Evolutionary conservation across 1,140 invertebrate species (phyloP), one percentile per base, ranked within the genome.

Genomic region (Harlomillsia oculata): DNA sequence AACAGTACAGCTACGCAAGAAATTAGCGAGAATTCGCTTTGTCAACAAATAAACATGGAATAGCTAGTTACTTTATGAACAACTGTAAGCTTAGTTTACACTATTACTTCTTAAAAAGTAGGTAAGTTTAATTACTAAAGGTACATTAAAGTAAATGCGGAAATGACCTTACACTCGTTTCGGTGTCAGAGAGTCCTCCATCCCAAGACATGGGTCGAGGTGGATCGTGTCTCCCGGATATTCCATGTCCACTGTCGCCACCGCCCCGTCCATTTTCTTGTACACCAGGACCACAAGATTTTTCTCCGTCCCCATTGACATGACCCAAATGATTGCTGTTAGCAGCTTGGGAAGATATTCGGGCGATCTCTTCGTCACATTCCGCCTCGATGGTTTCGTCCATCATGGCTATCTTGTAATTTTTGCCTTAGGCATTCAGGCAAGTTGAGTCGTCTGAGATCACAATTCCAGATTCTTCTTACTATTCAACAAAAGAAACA

Each of bases 171-270:
- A 51, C 49, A 20, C 49, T 51, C 28, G 36, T 51, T 28, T 82
- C 81, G 50, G 79, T 77, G 66, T 91, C 87, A 1, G 86, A 89
- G 0, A 91, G 73, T 70, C 89, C 87, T 14, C 88, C 87, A 69
- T 91, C 87, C 88, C 87, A 90, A 2, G 87, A 90, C 87, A 91
- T 91, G 14, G 87, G 88, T 32, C 87, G 71, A 63, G 80, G 79
- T 6, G 72, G 71, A 50, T 76, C 74, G 26, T 60, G 57, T 48
- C 59, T 37, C 50, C 57, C 57, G 29, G 45, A 48, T 18, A 48
- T 11, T 11, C 45, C 45, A 14, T 48, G 29, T n/a, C 45, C 45
- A n/a, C 45, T 48, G 25, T 46, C 37, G 20, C 43, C 53, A 41
- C 13, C 49, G 25, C 28, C 51, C 44, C 25, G 28, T 34, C 51